Evolutionary conservation across 2,888 invertebrate species (phyloP), one percentile per base, ranked within the genome.

Genomic region (Tyria jacobaeae): DNA sequence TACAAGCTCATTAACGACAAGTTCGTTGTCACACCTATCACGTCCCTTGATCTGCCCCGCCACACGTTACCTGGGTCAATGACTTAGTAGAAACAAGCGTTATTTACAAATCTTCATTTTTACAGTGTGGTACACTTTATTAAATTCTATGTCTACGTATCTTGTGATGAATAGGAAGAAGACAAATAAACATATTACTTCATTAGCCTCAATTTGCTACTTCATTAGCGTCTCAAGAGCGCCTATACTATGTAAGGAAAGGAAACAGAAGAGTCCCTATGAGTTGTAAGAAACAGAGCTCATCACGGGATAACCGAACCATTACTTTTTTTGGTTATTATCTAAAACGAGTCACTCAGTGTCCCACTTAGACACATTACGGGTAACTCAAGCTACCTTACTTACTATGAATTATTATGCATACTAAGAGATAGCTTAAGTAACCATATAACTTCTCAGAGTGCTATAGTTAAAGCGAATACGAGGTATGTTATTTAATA

Each of bases 1-100:
- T 66, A 70, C 67, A 39, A 59, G 58, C 52, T 68, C 60, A 66
- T 70, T 68, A 66, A 53, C 60, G 54, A 41, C 39, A 25, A 47
- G 35, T 48, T 61, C 21, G 50, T 66, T 64, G 62, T 27, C 64
- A 66, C 48, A 37, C 61, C 25, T 12, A 55, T 57, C 69, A 65
- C 65, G 65, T 61, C 27, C 55, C 50, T 44, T 21, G 17, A 35
- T 41, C 14, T 47, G 41, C 27, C 24, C 53, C 37, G 37, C 17
- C 51, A 52, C 57, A 62, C 58, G 39, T 47, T 44, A 49, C 58
- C 41, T 25, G 49, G 39, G 66, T 61, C 65, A 56, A 57, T 53
- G 68, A 61, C 65, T 51, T 51, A 48, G 6, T 49, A 6, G 27
- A 31, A 34, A 39, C 57, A 39, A 9, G 39, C 25, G 17, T 24